These are phyloP conservation scores for Aplocera efformata DNA, from an alignment of 2,888 invertebrate genomes.

Conservation along the genomic window DNA sequence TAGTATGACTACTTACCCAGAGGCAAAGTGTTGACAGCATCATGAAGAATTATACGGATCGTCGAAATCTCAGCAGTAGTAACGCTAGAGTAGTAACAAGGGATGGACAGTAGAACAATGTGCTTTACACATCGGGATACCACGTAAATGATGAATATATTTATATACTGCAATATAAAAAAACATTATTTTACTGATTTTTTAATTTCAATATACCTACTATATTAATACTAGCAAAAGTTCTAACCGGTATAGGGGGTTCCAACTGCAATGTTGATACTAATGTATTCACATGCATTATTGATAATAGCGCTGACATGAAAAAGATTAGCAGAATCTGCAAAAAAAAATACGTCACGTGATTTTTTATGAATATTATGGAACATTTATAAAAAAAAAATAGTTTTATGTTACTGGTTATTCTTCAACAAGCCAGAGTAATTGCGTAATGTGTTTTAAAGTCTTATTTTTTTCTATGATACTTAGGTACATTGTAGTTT, in stretches of 20 bases:
- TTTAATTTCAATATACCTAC: too few relatives aligned
- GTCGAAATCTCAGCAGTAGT: constrained; percentile 47
- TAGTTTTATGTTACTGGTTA: too few relatives aligned
- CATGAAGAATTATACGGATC: constrained; percentile 55
- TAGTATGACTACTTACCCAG: constrained; percentile 48
- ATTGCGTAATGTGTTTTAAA: too few relatives aligned
- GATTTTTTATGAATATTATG: too few relatives aligned
- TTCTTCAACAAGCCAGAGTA: too few relatives aligned
- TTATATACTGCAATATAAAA: constrained; percentile 13
- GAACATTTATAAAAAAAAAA: too few relatives aligned
- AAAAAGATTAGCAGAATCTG: constrained; percentile 55
- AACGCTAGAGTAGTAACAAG: constrained; percentile 55
- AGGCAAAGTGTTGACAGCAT: constrained; percentile 47
- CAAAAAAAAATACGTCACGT: constrained; percentile 22
- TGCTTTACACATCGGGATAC: constrained; percentile 48
- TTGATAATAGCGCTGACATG: constrained; percentile 53
- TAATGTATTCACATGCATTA: constrained; percentile 48
- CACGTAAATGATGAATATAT: constrained; percentile 32
- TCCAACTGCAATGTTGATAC: constrained; percentile 42
- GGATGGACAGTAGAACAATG: constrained; percentile 45
- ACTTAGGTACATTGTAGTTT: too few relatives aligned
- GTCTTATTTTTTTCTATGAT: too few relatives aligned
- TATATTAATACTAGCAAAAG: too few relatives aligned
- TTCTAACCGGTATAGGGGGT: constrained; percentile 2
- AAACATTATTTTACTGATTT: neutral